These are phyloP conservation scores for Spea hammondii DNA, from an alignment of 2,797 vertebrate genomes.

Conservation along the genomic window DNA sequence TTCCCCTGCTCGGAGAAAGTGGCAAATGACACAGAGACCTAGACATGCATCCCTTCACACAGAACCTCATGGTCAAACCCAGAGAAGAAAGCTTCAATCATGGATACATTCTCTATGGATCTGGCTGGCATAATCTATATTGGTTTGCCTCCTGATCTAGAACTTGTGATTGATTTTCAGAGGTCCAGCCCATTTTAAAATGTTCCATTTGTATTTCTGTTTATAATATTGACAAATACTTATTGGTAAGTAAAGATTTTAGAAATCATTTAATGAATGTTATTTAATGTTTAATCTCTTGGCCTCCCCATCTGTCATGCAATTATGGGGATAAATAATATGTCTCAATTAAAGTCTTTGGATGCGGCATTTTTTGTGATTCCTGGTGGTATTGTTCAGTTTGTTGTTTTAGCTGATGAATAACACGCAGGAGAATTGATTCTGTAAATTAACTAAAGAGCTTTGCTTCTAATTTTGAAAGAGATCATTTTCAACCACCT, in stretches of 20 bases:
- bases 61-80: no score
- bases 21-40: no score
- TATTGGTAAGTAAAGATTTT: background rate
- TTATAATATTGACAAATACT: no score
- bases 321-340: background rate
- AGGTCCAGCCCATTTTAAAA: no score
- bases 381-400: background rate
- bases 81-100: no score
- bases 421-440: background rate
- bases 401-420: slow-evolving; percentile 5
- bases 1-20: no score
- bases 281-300: background rate
- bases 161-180: no score
- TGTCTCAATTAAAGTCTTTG: background rate
- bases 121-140: no score
- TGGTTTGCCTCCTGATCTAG: no score
- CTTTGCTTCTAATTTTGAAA: slow-evolving; percentile 14
- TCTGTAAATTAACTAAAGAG: background rate
- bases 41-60: no score
- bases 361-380: background rate
- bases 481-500: background rate
- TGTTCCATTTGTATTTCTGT: no score
- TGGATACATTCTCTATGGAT: no score
- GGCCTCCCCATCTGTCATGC: background rate
- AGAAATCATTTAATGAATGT: background rate